Base-by-base conservation (phyloP, 2,888 invertebrate species). In the Hypsopygia costalis region DNA sequence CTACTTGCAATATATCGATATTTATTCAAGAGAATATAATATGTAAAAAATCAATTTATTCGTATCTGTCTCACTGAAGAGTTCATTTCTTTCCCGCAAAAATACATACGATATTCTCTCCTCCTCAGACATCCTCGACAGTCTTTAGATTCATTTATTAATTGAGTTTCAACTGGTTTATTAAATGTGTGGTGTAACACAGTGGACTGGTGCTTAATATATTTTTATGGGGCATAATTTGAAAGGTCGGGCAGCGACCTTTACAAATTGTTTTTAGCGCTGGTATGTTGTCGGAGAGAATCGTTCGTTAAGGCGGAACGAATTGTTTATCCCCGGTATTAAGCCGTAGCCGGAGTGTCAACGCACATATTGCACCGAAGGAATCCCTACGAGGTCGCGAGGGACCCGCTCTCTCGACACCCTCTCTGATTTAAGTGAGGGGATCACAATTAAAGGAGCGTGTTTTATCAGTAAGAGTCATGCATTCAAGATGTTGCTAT, bases 291-390 rank as follows among this genome's bases (percentile, higher is more conserved):
- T 69, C 62, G 70, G 65, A 69, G 65, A 62, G 67, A 75, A 77
- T 77, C 69, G 69, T 67, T 71, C 62, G 67, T 73, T 73, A 74
- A 75, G 60, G 71, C 71, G 79, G 69, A 76, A 76, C 83, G 69
- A 82, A 86, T 85, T 73, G 75, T 74, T 82, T 81, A 81, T 75
- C 69, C 62, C 69, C 64, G 72, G 73, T 66, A 78, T 81, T 77
- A 79, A 75, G 67, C 67, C 66, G 64, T 64, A 60, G 62, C 73
- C 62, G 61, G 66, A 69, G 70, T 71, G 70, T 66, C 64, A 69
- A 69, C 72, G 76, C 69, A 74, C 76, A 76, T 78, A 81, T 76
- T 75, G 75, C 65, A 58, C 61, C 60, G 56, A 49, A 52, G 61
- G 58, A 62, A 55, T 62, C 69, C 61, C 64, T 52, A 52, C 55